Percentiles rank a stretch among this genome's conserved stretches.
These are phyloP conservation scores for Poeciliopsis infans DNA, from an alignment of 2,797 vertebrate genomes.

Conservation along the genomic window DNA sequence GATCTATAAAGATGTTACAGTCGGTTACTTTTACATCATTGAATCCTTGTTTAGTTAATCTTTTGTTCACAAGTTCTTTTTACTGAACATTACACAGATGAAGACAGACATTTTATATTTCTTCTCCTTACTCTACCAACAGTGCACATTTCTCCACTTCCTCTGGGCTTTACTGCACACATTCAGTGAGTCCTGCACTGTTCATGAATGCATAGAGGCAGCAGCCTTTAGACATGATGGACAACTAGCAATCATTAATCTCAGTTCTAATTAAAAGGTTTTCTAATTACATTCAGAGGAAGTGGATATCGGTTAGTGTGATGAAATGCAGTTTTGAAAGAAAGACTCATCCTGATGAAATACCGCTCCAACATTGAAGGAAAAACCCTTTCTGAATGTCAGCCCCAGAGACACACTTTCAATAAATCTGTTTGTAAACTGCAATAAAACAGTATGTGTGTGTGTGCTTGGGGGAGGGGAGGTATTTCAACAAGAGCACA, in stretches of 20 bases:
- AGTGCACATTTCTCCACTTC: not conserved
- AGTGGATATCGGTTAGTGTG: slow-evolving; percentile 44
- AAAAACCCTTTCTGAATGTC: slow-evolving; percentile 53
- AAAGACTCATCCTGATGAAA: slow-evolving; percentile 55
- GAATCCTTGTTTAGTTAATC: not conserved
- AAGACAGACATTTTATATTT: not conserved
- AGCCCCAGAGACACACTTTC: slow-evolving; percentile 31
- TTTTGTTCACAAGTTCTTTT: slow-evolving; percentile 1
- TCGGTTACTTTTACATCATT: not conserved
- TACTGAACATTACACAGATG: not conserved
- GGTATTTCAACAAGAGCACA: slow-evolving; percentile 12
- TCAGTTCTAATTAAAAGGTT: slow-evolving; percentile 65
- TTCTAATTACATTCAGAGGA: slow-evolving; percentile 58
- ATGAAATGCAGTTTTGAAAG: slow-evolving; percentile 58
- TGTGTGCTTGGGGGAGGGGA: no score
- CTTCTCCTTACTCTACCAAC: not conserved
- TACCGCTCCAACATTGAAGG: slow-evolving; percentile 52
- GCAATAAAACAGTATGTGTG: slow-evolving; percentile 24
- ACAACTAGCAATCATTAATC: slow-evolving; percentile 55
- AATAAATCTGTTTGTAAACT: slow-evolving; percentile 58
- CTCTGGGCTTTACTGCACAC: not conserved
- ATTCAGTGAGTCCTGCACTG: slow-evolving; percentile 7
- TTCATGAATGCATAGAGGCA: slow-evolving; percentile 1
- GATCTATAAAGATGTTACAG: not conserved
- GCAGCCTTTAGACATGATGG: slow-evolving; percentile 35